These are phyloP conservation scores for Apamea crenata DNA, from an alignment of 2,888 invertebrate species.

Conservation along the genomic window DNA sequence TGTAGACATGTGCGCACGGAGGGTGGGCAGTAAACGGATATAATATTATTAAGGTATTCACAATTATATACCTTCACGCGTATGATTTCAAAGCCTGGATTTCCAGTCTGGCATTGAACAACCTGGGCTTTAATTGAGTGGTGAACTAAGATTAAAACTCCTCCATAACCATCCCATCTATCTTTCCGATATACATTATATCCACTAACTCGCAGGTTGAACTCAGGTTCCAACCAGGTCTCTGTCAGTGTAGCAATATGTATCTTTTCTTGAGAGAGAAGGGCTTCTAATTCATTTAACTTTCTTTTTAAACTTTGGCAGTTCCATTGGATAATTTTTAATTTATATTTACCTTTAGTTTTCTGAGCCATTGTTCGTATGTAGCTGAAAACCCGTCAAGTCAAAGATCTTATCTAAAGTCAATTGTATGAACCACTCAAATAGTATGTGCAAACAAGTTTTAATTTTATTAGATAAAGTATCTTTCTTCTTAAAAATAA, in stretches of 20 bases:
- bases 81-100: not conserved
- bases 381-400: not conserved
- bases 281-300: too few relatives aligned
- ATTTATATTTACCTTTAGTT: not conserved
- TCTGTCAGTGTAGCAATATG: not conserved
- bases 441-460: not conserved
- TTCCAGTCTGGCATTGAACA: not conserved
- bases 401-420: constrained; percentile 2
- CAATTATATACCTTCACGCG: not conserved
- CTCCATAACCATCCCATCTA: constrained; percentile 1
- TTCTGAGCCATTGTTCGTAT: not conserved
- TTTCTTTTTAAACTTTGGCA: not conserved
- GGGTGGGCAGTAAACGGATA: constrained; percentile 5
- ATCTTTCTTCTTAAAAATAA: too few relatives aligned
- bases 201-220: not conserved
- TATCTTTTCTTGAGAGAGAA: too few relatives aligned
- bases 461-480: not conserved
- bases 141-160: too few relatives aligned
- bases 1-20: constrained; percentile 4
- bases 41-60: constrained; percentile 1
- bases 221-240: constrained; percentile 7
- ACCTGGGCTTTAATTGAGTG: constrained; percentile 3
- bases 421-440: constrained; percentile 2
- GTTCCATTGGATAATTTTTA: not conserved
- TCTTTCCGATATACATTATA: constrained; percentile 6